phyloP scores from a whole-genome alignment of 2,888 invertebrate genomes.

The Mactromeris polynyma region DNA sequence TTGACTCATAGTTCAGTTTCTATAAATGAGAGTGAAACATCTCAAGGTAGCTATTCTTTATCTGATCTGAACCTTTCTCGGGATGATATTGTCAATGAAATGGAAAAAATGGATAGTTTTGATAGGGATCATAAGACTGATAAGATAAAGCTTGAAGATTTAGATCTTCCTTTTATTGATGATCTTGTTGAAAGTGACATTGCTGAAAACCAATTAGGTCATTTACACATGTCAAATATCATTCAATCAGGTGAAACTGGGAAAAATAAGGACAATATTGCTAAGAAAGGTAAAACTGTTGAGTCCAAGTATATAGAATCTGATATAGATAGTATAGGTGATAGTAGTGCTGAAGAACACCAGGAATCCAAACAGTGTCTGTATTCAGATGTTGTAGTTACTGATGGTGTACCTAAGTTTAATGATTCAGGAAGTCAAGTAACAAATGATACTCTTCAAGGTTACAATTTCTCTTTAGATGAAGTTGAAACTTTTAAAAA shows the following conservation, averaged over 20 bases:
- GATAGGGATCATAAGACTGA: slow-evolving; percentile 55
- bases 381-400: slow-evolving; percentile 39
- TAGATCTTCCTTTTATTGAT: slow-evolving; percentile 65
- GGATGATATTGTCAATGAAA: slow-evolving; percentile 62
- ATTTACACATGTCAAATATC: slow-evolving; percentile 53
- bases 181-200: slow-evolving; percentile 62
- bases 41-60: slow-evolving; percentile 65
- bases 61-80: slow-evolving; percentile 64
- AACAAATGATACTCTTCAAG: not conserved
- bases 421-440: slow-evolving; percentile 19
- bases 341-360: not conserved
- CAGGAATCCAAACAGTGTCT: not conserved
- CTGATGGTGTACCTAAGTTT: slow-evolving; percentile 29
- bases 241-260: slow-evolving; percentile 18
- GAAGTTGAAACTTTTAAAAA: not conserved
- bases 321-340: slow-evolving; percentile 14
- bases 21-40: slow-evolving; percentile 67
- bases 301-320: not conserved
- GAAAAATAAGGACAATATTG: not conserved
- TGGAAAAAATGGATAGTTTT: slow-evolving; percentile 54
- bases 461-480: slow-evolving; percentile 17
- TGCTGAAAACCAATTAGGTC: slow-evolving; percentile 49
- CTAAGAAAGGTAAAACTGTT: not conserved
- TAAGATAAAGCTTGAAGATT: slow-evolving; percentile 61
- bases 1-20: slow-evolving; percentile 65